Percentiles rank a stretch among this genome's conserved stretches.
phyloP scores from a whole-genome alignment of 2,888 invertebrate genomes.

The Ornithoptera priamus region DNA sequence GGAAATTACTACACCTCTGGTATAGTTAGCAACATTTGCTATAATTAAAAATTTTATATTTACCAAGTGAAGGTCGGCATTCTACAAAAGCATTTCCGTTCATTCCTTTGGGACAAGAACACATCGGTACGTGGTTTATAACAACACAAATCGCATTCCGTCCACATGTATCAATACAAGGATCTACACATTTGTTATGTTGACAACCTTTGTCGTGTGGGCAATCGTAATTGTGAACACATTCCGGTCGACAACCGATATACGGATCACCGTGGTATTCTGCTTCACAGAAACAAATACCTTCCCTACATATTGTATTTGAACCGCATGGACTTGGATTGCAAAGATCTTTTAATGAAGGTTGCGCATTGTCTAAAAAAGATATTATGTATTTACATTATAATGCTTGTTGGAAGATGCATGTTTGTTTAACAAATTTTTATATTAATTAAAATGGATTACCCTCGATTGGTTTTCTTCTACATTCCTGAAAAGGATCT shows the following conservation, averaged over 20 bases:
- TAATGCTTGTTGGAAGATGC: not conserved
- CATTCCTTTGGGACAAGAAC: constrained; percentile 83
- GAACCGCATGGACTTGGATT: constrained; percentile 83
- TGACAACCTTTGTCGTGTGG: constrained; percentile 82
- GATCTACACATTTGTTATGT: constrained; percentile 85
- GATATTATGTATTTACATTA: constrained; percentile 10
- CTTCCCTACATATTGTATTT: constrained; percentile 79
- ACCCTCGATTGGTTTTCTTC: constrained; percentile 75
- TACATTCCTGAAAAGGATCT: constrained; percentile 85
- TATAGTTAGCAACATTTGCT: not conserved
- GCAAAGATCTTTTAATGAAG: constrained; percentile 72
- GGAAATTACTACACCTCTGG: not conserved
- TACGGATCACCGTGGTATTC: constrained; percentile 84
- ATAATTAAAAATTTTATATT: constrained; percentile 17
- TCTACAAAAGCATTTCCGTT: constrained; percentile 84
- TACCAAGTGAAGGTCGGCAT: constrained; percentile 79
- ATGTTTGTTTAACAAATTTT: not conserved
- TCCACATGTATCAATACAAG: constrained; percentile 86
- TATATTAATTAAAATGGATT: constrained; percentile 25
- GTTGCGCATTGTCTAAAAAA: constrained; percentile 47
- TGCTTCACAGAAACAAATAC: constrained; percentile 80
- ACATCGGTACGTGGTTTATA: constrained; percentile 86
- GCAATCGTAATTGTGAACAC: constrained; percentile 85
- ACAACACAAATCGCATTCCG: constrained; percentile 85
- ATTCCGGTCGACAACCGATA: constrained; percentile 85